Evolutionary conservation across 2,888 invertebrate genomes (phyloP).

Genomic region (Pyrochroa serraticornis): DNA sequence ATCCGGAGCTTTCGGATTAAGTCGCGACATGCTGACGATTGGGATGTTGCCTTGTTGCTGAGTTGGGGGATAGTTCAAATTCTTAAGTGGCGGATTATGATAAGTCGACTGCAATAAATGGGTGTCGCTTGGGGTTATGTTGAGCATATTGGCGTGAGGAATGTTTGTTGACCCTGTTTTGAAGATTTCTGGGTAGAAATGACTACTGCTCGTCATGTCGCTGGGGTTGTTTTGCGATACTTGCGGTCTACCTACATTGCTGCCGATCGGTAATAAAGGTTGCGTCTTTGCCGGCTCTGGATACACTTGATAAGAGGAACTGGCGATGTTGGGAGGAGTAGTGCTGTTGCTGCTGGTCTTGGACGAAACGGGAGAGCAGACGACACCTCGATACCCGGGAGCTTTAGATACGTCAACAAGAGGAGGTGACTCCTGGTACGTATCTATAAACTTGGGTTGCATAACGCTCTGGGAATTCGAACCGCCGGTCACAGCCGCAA

Average conservation of each 20-base stretch:
- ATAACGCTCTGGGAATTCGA: slow-evolving; percentile 46
- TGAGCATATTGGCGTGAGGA: slow-evolving; percentile 53
- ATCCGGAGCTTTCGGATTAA: slow-evolving; percentile 83
- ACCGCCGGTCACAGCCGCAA: slow-evolving; percentile 68
- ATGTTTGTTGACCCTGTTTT: slow-evolving; percentile 38
- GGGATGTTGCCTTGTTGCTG: slow-evolving; percentile 50
- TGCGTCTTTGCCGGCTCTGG: slow-evolving; percentile 45
- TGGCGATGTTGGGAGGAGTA: slow-evolving; percentile 59
- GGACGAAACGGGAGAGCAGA: slow-evolving; percentile 77
- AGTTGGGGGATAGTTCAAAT: slow-evolving; percentile 52
- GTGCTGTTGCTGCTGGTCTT: slow-evolving; percentile 64
- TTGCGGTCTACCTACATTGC: slow-evolving; percentile 48
- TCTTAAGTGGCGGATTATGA: slow-evolving; percentile 43
- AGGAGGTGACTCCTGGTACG: slow-evolving; percentile 59
- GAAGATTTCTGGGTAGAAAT: slow-evolving; percentile 43
- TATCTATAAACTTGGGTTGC: slow-evolving; percentile 60
- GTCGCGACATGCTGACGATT: slow-evolving; percentile 66
- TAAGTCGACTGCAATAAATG: slow-evolving; percentile 51
- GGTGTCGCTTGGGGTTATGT: slow-evolving; percentile 56
- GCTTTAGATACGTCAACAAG: slow-evolving; percentile 88
- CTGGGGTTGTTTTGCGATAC: slow-evolving; percentile 41
- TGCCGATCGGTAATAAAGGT: slow-evolving; percentile 52
- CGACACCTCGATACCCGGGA: slow-evolving; percentile 85
- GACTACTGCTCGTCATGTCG: slow-evolving; percentile 33
- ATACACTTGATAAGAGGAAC: slow-evolving; percentile 43